Conservation (phyloP, 2,888 invertebrate genomes). For the Drosophila robusta region DNA sequence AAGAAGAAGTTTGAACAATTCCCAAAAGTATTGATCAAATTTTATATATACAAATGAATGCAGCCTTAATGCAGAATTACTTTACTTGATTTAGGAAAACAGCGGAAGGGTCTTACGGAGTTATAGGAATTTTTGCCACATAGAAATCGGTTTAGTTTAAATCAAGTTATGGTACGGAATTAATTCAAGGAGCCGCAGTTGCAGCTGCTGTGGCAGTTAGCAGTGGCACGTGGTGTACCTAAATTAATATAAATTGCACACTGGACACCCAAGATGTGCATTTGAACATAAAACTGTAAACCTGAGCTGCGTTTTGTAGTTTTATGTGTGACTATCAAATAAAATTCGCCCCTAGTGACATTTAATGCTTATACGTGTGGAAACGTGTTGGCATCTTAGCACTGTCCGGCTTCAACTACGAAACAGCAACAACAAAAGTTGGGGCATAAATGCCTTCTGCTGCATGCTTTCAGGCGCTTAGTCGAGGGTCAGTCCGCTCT, state of each 20-base stretch:
- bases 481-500: slow-evolving; percentile 8
- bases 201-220: neutral
- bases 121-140: neutral
- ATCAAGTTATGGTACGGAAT: neutral
- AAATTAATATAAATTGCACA: slow-evolving; percentile 58
- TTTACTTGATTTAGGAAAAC: too few relatives aligned
- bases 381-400: slow-evolving; percentile 20
- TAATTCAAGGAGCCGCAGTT: neutral
- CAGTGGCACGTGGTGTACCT: slow-evolving; percentile 45
- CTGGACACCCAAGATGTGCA: slow-evolving; percentile 28
- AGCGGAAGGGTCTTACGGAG: neutral
- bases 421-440: slow-evolving; percentile 3
- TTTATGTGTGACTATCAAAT: slow-evolving; percentile 35
- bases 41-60: neutral
- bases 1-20: too few relatives aligned
- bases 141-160: neutral
- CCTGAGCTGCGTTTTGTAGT: slow-evolving; percentile 12
- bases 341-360: slow-evolving; percentile 40
- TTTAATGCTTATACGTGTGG: slow-evolving; percentile 42
- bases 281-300: slow-evolving; percentile 22
- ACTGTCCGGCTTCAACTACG: neutral
- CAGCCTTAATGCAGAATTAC: neutral
- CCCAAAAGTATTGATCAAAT: neutral
- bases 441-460: slow-evolving; percentile 3
- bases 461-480: slow-evolving; percentile 30